Percentiles rank a stretch among this genome's conserved stretches.
These are phyloP conservation scores for Chelonoidis abingdonii DNA, from an alignment of 2,113 vertebrate genomes.

Conservation along the genomic window DNA sequence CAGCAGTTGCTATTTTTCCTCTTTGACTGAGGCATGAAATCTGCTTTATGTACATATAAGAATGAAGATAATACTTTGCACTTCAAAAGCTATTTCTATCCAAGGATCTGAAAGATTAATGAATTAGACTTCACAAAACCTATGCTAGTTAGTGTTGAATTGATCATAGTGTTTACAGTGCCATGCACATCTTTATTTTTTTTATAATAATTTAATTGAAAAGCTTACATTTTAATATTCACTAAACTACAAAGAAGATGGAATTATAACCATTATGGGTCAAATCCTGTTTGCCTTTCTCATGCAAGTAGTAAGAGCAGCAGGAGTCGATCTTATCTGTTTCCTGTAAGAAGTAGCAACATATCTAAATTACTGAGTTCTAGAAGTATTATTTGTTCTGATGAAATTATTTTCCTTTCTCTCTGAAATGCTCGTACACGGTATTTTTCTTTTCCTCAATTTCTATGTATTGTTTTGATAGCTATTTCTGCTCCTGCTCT, in stretches of 20 bases:
- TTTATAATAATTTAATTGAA: slow-evolving; percentile 43
- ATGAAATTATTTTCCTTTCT: slow-evolving; percentile 13
- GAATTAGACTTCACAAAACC: slow-evolving; percentile 68
- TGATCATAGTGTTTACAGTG: slow-evolving; percentile 70
- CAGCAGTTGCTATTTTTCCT: not conserved
- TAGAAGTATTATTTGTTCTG: not conserved
- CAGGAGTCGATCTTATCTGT: not conserved
- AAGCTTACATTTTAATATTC: slow-evolving; percentile 25
- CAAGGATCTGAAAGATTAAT: slow-evolving; percentile 61
- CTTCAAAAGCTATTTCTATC: slow-evolving; percentile 65
- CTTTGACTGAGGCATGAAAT: slow-evolving; percentile 28
- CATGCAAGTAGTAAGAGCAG: not conserved
- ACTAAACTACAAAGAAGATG: slow-evolving; percentile 14
- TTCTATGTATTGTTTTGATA: slow-evolving; percentile 35
- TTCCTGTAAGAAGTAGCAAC: not conserved
- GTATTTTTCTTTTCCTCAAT: not conserved
- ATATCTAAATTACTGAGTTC: not conserved
- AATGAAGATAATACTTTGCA: slow-evolving; percentile 66
- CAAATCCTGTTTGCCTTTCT: slow-evolving; percentile 37
- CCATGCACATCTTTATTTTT: slow-evolving; percentile 32
- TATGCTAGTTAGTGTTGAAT: slow-evolving; percentile 70
- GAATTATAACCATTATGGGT: slow-evolving; percentile 19
- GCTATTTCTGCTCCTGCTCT: slow-evolving; percentile 46
- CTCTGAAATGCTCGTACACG: not conserved
- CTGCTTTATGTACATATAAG: not conserved